A percentile compares a stretch with the other conserved stretches of the same genome.
These are phyloP conservation scores for Hapalemur alaotrensis DNA, from an alignment of 2,797 vertebrate species.

Conservation along the genomic window DNA sequence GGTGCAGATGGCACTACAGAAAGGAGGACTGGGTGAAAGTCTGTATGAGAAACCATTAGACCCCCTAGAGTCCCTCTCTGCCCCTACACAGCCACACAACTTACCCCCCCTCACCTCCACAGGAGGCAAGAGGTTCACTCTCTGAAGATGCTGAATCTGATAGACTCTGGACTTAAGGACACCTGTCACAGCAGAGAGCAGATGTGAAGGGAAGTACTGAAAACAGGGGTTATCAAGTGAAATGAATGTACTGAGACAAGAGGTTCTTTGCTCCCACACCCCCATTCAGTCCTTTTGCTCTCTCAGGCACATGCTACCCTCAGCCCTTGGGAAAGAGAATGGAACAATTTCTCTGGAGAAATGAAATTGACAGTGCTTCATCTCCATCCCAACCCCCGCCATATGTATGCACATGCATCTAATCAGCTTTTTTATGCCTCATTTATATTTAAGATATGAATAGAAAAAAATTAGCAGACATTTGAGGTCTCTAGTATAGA, in stretches of 20 bases:
- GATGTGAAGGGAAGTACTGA: not conserved
- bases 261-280: accelerated
- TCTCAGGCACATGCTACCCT: not conserved
- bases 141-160: not conserved
- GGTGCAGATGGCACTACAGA: not conserved
- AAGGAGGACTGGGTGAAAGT: not conserved
- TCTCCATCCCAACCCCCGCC: accelerated
- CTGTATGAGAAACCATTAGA: not conserved
- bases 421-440: not conserved
- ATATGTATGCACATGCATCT: not conserved
- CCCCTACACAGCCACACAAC: not conserved
- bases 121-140: not conserved
- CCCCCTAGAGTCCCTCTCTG: not conserved
- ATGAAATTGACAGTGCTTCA: not conserved
- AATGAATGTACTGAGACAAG: too few species aligned
- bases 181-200: not conserved
- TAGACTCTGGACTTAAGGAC: not conserved
- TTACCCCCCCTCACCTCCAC: not conserved
- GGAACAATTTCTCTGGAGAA: not conserved
- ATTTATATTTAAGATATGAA: not conserved
- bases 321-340: not conserved
- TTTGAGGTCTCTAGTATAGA: not conserved
- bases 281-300: not conserved
- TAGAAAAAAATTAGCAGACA: constrained; percentile 1
- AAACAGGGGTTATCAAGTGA: not conserved